Evolutionary conservation across 2,888 invertebrate species (phyloP).

Genomic region (Ellobium chinense): DNA sequence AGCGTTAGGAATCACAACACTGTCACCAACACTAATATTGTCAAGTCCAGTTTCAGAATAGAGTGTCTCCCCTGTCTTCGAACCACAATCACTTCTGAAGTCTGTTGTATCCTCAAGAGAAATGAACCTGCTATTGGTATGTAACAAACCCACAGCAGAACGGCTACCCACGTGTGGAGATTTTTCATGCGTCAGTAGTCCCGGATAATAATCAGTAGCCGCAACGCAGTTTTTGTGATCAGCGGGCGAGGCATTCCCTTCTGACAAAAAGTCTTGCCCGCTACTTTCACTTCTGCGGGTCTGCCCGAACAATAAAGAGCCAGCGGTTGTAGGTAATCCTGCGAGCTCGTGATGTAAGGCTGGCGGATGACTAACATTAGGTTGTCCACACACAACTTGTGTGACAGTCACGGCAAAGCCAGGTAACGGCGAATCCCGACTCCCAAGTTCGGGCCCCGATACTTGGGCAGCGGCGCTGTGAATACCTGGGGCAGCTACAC

Average conservation of each 20-base stretch:
- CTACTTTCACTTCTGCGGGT: background rate
- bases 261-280: background rate
- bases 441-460: background rate
- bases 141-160: background rate
- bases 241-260: background rate
- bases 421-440: background rate
- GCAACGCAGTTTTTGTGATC: background rate
- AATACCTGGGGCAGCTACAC: background rate
- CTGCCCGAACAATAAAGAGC: background rate
- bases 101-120: constrained; percentile 6
- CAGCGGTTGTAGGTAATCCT: background rate
- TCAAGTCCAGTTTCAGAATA: no score
- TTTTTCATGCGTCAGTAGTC: background rate
- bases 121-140: background rate
- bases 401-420: background rate
- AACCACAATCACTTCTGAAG: background rate
- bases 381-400: background rate
- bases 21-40: background rate
- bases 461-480: no score
- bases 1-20: background rate
- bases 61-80: background rate
- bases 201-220: background rate
- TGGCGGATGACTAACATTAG: background rate
- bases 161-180: background rate
- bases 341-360: background rate